Evolutionary conservation across 2,113 vertebrate genomes (phyloP), one percentile per base, ranked within the genome.

Genomic region (Xyliphius kryptos): DNA sequence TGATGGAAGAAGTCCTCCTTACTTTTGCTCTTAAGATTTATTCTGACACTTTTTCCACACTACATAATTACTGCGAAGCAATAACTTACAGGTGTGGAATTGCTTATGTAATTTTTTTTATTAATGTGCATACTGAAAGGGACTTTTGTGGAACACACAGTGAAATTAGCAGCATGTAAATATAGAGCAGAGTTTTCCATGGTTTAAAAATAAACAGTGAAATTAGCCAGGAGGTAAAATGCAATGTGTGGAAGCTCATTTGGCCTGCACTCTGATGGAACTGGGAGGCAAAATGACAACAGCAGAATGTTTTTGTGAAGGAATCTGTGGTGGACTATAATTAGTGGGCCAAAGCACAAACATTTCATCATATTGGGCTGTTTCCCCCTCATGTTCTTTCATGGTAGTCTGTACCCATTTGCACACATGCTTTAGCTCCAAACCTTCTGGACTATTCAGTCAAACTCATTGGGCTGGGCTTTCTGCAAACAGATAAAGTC

Each of bases 191-290:
- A n/a, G n/a, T n/a, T n/a, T n/a, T 62, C 71, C 71, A 65, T 56
- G 44, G n/a, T n/a, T n/a, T n/a, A n/a, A 69, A 64, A 22, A 59
- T 59, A 70, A 57, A 59, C 16, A 8, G 15, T 58, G 43, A 68
- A 73, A 68, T 69, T 62, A 57, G 61, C 36, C 57, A 40, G 68
- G 61, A 65, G 59, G 55, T 61, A 69, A 73, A 66, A 69, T 64
- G 60, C 51, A 59, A 16, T 21, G 26, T 51, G 56, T 69, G 56
- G 62, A 73, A 73, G 66, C 62, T 69, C 61, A 61, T 73, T 73
- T 68, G 56, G 60, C 50, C 11, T 6, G 58, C 51, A 66, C 41
- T 61, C 21, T 57, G 44, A 63, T 63, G 58, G 50, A 49, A 48
- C 11, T 17, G 14, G 44, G 22, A 36, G 26, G 41, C 16, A 13